These are phyloP conservation scores for Lagopus leucura DNA, from an alignment of 2,113 vertebrate species.

Conservation along the genomic window DNA sequence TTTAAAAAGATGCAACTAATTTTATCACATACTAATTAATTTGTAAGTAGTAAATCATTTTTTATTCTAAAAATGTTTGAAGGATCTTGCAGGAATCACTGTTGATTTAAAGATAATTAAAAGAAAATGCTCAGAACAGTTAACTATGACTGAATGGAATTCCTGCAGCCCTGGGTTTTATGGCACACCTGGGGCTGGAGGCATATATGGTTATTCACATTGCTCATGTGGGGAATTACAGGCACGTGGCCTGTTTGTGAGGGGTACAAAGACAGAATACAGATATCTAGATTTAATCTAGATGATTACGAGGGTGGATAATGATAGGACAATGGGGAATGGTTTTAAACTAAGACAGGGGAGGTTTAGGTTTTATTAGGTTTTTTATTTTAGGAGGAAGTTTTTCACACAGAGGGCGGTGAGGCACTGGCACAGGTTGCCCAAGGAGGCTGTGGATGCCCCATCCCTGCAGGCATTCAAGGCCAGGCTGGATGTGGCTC, in stretches of 20 bases:
- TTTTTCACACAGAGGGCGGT: too few species aligned
- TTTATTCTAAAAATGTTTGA: conserved; percentile 47
- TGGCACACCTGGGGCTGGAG: conserved; percentile 35
- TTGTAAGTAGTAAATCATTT: conserved; percentile 47
- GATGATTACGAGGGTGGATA: not conserved
- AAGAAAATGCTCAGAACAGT: conserved; percentile 2
- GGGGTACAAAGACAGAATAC: not conserved
- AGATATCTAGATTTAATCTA: not conserved
- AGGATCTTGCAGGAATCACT: conserved; percentile 48
- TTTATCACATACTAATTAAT: conserved; percentile 56
- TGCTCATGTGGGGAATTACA: not conserved
- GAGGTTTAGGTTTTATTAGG: too few species aligned
- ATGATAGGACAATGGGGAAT: too few species aligned
- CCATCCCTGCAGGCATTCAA: too few species aligned
- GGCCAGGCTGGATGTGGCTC: too few species aligned
- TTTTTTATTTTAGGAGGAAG: too few species aligned
- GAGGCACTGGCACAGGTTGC: too few species aligned
- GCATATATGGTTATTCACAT: not conserved
- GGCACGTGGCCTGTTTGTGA: not conserved
- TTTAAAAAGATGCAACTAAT: conserved; percentile 42
- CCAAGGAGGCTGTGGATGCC: too few species aligned
- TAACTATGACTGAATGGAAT: conserved; percentile 14
- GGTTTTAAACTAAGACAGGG: too few species aligned
- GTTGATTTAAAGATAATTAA: conserved; percentile 64
- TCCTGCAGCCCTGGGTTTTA: conserved; percentile 36